Conservation (phyloP, 1,140 invertebrate genomes). For the Luehdorfia chinensis region DNA sequence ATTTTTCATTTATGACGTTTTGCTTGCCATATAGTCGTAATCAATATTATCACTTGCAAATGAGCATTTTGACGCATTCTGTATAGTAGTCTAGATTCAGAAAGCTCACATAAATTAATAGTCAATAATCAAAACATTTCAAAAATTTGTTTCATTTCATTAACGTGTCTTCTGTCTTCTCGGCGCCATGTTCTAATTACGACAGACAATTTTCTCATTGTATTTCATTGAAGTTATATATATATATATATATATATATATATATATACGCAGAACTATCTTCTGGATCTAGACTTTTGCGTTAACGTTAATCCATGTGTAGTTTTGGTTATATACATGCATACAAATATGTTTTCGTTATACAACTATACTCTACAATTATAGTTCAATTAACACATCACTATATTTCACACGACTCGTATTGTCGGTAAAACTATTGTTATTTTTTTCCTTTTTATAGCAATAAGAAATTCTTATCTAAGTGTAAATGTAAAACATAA, state of each 20-base stretch:
- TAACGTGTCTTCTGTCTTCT: too few species aligned
- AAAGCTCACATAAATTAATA: slow-evolving; percentile 9
- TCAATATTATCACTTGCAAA: slow-evolving; percentile 19
- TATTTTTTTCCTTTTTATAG: slow-evolving; percentile 54
- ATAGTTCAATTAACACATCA: slow-evolving; percentile 52
- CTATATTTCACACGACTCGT: slow-evolving; percentile 37
- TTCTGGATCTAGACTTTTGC: slow-evolving; percentile 42
- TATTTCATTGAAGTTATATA: too few species aligned
- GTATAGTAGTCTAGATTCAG: slow-evolving; percentile 27
- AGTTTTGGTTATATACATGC: slow-evolving; percentile 13
- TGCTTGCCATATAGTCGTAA: slow-evolving; percentile 69
- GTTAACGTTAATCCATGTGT: slow-evolving; percentile 28
- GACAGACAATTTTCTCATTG: too few species aligned
- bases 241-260: too few species aligned
- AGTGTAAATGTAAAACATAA: slow-evolving; percentile 69
- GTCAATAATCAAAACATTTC: too few species aligned
- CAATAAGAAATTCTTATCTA: slow-evolving; percentile 59
- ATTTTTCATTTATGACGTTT: slow-evolving; percentile 55
- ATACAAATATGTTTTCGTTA: slow-evolving; percentile 16
- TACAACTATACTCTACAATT: slow-evolving; percentile 25
- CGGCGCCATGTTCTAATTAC: too few species aligned
- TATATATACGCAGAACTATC: too few species aligned
- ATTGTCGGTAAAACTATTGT: slow-evolving; percentile 41
- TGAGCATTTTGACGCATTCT: slow-evolving; percentile 10
- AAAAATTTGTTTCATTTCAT: too few species aligned